phyloP scores from a whole-genome alignment of 2,797 vertebrate species.

The Pangasius larnaudii region DNA sequence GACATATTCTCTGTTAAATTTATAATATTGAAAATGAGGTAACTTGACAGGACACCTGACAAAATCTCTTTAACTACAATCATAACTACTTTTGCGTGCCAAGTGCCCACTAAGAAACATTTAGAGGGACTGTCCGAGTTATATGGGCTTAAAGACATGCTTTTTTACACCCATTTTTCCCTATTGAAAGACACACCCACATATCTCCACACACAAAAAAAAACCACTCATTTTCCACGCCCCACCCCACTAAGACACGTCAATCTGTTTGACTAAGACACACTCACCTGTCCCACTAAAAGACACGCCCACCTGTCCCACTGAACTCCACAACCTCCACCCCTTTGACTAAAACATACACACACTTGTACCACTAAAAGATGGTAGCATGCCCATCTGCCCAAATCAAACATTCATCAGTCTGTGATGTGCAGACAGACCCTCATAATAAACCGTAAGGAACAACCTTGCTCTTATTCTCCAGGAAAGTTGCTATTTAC shows the following conservation, averaged over 20 bases:
- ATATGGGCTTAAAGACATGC: background rate
- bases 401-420: background rate
- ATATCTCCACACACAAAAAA: background rate
- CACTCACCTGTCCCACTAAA: background rate
- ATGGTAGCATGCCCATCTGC: background rate
- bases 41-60: no score
- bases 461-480: background rate
- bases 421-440: background rate
- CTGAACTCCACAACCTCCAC: background rate
- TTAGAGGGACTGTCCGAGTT: background rate
- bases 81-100: background rate
- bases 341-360: background rate
- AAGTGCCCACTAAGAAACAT: background rate
- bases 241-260: background rate
- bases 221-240: background rate
- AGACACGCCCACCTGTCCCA: background rate
- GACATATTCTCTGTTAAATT: background rate
- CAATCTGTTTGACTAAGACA: background rate
- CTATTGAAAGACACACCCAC: background rate
- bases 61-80: background rate
- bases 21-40: background rate
- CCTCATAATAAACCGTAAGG: background rate
- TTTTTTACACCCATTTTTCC: background rate
- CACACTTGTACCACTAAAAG: background rate
- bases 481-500: background rate